Conservation (phyloP, 1,140 invertebrate species). For the Euschistus heros region DNA sequence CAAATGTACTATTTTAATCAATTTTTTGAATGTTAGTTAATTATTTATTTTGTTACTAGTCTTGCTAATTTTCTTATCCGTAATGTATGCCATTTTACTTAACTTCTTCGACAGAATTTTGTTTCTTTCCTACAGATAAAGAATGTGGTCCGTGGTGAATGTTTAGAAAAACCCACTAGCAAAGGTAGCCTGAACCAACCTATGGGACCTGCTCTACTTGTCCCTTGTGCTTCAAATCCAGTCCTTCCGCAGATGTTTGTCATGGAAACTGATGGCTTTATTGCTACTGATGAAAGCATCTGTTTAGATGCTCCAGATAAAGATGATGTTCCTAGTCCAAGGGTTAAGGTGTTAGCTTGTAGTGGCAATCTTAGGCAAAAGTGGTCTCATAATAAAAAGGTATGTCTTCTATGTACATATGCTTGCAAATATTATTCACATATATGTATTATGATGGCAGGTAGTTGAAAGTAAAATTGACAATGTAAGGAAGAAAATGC, state of each 20-base stretch:
- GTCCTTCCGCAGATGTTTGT: conserved; percentile 62
- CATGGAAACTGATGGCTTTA: conserved; percentile 42
- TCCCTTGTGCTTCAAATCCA: conserved; percentile 39
- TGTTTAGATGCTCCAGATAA: conserved; percentile 52
- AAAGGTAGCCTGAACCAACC: conserved; percentile 47
- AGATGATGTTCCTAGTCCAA: conserved; percentile 36
- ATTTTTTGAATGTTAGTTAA: no score
- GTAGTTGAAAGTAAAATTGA: no score
- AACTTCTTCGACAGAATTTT: neutral
- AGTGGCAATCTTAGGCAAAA: conserved; percentile 47
- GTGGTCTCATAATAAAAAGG: conserved; percentile 48
- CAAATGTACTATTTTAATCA: no score
- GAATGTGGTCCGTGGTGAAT: conserved; percentile 41
- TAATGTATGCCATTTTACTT: neutral
- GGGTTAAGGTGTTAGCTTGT: conserved; percentile 56
- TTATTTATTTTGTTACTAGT: neutral
- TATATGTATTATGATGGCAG: no score
- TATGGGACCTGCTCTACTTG: conserved; percentile 48
- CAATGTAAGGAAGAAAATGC: no score
- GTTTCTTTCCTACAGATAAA: conserved; percentile 36
- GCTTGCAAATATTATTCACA: no score
- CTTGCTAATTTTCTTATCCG: neutral
- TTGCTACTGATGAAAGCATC: conserved; percentile 52
- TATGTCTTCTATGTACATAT: conserved; percentile 27
- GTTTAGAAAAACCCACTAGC: conserved; percentile 45